Evolutionary conservation across 2,797 vertebrate species (phyloP).

Genomic region (Lagocephalus sceleratus): DNA sequence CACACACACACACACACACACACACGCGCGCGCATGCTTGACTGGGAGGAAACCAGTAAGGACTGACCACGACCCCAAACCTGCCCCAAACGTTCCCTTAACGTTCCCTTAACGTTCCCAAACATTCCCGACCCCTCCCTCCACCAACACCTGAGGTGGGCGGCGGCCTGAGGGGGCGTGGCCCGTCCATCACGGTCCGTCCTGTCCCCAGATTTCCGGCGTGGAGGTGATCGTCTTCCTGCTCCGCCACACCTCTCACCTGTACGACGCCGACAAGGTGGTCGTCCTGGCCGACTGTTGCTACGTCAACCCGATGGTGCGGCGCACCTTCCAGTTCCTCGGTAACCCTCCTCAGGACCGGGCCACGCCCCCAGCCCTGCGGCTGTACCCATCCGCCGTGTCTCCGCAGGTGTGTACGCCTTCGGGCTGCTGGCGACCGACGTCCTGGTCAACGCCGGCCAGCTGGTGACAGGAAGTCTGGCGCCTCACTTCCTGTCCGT

Average conservation of each 20-base stretch:
- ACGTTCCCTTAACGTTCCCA: too few species aligned
- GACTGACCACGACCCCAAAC: too few species aligned
- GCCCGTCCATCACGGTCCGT: too few species aligned
- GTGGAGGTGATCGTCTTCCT: constrained; percentile 90
- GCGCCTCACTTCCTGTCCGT: constrained; percentile 61
- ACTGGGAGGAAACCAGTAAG: too few species aligned
- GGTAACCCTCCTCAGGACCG: constrained; percentile 80
- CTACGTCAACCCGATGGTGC: constrained; percentile 92
- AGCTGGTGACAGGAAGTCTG: constrained; percentile 76
- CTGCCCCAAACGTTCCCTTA: too few species aligned
- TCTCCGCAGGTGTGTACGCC: constrained; percentile 84
- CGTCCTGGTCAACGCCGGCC: constrained; percentile 92
- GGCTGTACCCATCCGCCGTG: not conserved
- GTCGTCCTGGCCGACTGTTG: constrained; percentile 92
- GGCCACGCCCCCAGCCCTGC: too few species aligned
- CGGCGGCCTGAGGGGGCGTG: too few species aligned
- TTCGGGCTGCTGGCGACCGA: constrained; percentile 91
- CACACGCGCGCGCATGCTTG: too few species aligned
- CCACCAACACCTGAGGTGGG: too few species aligned
- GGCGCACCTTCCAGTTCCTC: constrained; percentile 89
- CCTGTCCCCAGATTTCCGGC: constrained; percentile 81
- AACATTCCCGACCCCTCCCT: too few species aligned
- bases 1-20: too few species aligned
- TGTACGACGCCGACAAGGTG: constrained; percentile 91
- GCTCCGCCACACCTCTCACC: constrained; percentile 86